Evolutionary conservation across 1,140 invertebrate species (phyloP).

Genomic region (Drosophila arizonae): DNA sequence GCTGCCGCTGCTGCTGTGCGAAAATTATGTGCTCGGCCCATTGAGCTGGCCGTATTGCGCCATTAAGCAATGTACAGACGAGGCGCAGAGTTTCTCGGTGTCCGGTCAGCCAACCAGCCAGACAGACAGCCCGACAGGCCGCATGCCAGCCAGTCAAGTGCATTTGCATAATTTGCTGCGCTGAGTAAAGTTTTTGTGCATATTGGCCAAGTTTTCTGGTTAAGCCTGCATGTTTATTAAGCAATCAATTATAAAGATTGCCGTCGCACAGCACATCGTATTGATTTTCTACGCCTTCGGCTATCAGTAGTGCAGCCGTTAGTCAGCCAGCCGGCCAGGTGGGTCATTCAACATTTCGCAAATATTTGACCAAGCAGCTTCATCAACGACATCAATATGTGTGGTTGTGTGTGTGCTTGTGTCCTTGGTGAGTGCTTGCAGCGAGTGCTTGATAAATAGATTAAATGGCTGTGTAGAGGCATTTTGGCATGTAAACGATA

Average conservation of each 20-base stretch:
- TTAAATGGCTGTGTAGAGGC: constrained; percentile 45
- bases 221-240: constrained; percentile 67
- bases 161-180: constrained; percentile 75
- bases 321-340: neutral
- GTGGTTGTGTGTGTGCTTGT: constrained; percentile 2
- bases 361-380: constrained; percentile 48
- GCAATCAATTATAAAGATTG: constrained; percentile 66
- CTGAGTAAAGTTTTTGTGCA: constrained; percentile 61
- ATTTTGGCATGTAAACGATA: constrained; percentile 50
- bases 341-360: constrained; percentile 7
- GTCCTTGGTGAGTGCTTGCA: constrained; percentile 35
- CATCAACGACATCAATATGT: constrained; percentile 28
- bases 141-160: constrained; percentile 46
- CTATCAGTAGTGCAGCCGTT: neutral
- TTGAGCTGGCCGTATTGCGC: constrained; percentile 65
- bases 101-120: constrained; percentile 37
- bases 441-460: constrained; percentile 74
- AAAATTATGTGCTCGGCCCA: constrained; percentile 71
- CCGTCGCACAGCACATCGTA: constrained; percentile 17
- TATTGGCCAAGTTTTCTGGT: constrained; percentile 63
- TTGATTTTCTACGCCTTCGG: constrained; percentile 48
- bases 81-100: constrained; percentile 10
- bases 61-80: constrained; percentile 55
- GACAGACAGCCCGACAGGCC: neutral
- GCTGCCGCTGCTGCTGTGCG: constrained; percentile 35